Base-by-base conservation (phyloP, 2,888 invertebrate genomes). In the Tachina fera region DNA sequence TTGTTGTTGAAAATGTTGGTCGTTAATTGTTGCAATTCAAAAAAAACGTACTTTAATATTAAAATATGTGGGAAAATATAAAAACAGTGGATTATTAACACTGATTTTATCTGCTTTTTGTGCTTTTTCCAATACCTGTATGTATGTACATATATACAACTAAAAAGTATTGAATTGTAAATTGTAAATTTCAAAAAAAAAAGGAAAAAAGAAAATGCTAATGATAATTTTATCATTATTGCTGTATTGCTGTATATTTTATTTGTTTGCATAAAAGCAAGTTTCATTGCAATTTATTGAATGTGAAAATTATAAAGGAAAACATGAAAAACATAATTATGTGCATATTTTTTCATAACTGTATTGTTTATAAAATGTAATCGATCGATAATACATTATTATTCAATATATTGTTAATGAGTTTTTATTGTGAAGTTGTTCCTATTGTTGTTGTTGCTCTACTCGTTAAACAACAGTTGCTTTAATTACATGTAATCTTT, bases 341-440 rank as follows among this genome's bases (percentile, higher is more conserved):
- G 31, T 31, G 31, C 39, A 47, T 16, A 14, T 63, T 51, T 49
- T n/a, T 79, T 72, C 2, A 65, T 56, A 65, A 72, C 65, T 49
- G 3, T 13, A 53, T 45, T 75, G 56, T 74, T 80, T 75, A 82
- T 82, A 74, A 82, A 85, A 74, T 78, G 74, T 65, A 83, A 83
- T 78, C 78, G 74, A 78, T 85, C 83, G 83, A 83, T 79, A 79
- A 53, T 78, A 22, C 74, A 79, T 82, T 85, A 82, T 75, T 79
- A 71, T 80, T 49, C 56, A 75, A 80, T 82, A 74, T 74, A 82
- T 82, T 82, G 74, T 85, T 85, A 83, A 85, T 85, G 85, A 83
- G 83, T 11, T 70, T 79, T 82, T 43, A 78, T 81, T 78, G 14
- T 81, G 53, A 31, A 61, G 67, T 45, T 68, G 39, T 74, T 49